These are phyloP conservation scores for Lamellibrachia luymesi DNA, from an alignment of 1,140 invertebrate species.

Conservation along the genomic window DNA sequence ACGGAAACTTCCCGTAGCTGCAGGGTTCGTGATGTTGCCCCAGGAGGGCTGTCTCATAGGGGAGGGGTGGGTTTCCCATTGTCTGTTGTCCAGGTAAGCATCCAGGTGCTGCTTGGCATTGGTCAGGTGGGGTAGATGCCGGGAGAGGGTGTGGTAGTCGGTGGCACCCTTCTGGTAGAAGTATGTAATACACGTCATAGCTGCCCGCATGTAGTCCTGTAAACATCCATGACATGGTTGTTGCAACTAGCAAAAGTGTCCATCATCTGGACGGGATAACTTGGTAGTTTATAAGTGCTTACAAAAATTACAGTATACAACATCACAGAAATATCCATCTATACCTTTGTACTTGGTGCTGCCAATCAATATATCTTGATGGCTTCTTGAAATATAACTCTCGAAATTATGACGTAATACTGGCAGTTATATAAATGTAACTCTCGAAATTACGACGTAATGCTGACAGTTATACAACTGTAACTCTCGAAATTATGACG, in stretches of 20 bases:
- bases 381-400: too few species aligned
- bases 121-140: constrained; percentile 42
- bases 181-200: constrained; percentile 52
- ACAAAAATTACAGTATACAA: neutral
- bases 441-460: too few species aligned
- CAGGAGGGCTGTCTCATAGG: neutral
- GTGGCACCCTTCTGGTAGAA: constrained; percentile 49
- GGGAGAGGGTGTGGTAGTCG: constrained; percentile 46
- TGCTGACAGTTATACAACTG: too few species aligned
- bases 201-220: constrained; percentile 54
- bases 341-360: too few species aligned
- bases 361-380: too few species aligned
- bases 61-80: constrained; percentile 33
- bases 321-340: neutral
- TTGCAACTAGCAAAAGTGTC: too few species aligned
- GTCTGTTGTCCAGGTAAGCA: constrained; percentile 43
- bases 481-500: too few species aligned
- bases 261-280: too few species aligned
- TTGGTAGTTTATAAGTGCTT: neutral
- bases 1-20: constrained; percentile 21
- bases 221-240: constrained; percentile 14
- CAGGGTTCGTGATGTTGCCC: constrained; percentile 9
- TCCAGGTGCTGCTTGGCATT: constrained; percentile 53
- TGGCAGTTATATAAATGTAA: too few species aligned
- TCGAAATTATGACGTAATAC: too few species aligned